These are phyloP conservation scores for Oedothorax gibbosus DNA, from an alignment of 1,140 invertebrate genomes.

Conservation along the genomic window DNA sequence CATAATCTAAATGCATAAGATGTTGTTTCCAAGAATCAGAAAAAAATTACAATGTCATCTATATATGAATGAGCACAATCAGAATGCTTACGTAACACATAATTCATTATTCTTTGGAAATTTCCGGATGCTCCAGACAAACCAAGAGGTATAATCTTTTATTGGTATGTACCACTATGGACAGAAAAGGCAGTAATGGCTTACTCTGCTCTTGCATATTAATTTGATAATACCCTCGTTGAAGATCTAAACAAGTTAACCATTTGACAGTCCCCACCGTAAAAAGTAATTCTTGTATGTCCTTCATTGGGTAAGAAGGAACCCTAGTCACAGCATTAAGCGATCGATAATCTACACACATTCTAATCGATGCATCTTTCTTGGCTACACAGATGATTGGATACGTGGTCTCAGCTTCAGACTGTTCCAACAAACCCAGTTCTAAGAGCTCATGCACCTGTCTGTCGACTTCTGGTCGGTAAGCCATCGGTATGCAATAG, in stretches of 20 bases:
- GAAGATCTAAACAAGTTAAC: constrained; percentile 4
- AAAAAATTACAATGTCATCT: constrained; percentile 65
- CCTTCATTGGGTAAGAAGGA: constrained; percentile 22
- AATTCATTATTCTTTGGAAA: too few species aligned
- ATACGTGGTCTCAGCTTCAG: constrained; percentile 14
- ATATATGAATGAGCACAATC: constrained; percentile 64
- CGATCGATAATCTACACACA: constrained; percentile 21
- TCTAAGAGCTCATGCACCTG: constrained; percentile 17
- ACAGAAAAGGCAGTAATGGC: background rate
- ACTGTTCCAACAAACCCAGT: background rate
- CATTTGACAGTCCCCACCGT: background rate
- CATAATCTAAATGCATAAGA: too few species aligned
- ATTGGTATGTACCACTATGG: too few species aligned
- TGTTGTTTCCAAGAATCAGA: constrained; percentile 41
- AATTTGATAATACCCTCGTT: constrained; percentile 36
- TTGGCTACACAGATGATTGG: constrained; percentile 27
- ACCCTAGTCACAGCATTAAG: constrained; percentile 21
- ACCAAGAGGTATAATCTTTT: constrained; percentile 69
- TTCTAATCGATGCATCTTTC: constrained; percentile 20
- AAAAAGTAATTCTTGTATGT: constrained; percentile 18
- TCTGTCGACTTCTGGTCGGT: background rate
- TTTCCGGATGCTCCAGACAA: constrained; percentile 67
- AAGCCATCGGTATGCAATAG: constrained; percentile 1
- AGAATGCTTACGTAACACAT: constrained; percentile 43
- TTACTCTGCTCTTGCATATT: background rate